These are phyloP conservation scores for Nasonia vitripennis DNA, from an alignment of 1,140 invertebrate genomes.

Conservation along the genomic window DNA sequence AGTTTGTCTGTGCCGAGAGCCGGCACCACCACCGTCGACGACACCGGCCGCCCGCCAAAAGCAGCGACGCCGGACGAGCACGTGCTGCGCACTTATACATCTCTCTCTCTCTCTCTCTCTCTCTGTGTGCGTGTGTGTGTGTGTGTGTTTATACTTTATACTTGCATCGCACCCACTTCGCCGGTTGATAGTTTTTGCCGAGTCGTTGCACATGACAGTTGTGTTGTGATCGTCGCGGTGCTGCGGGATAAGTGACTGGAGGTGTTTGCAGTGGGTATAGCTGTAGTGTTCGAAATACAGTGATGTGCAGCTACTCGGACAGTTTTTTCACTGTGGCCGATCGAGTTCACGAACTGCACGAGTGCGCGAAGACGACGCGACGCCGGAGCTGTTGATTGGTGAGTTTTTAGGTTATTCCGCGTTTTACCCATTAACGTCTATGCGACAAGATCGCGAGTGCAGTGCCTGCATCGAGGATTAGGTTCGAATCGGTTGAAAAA, in stretches of 20 bases:
- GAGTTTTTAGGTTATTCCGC: not conserved
- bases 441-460: too few relatives aligned
- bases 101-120: too few relatives aligned
- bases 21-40: too few relatives aligned
- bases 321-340: not conserved
- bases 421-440: too few relatives aligned
- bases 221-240: conserved; percentile 2
- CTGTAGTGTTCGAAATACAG: not conserved
- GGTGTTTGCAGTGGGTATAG: not conserved
- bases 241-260: too few relatives aligned
- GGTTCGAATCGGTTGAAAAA: too few relatives aligned
- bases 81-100: not conserved
- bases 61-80: not conserved
- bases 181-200: not conserved
- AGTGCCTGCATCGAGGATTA: too few relatives aligned
- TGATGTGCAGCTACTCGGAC: not conserved
- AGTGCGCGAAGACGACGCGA: not conserved
- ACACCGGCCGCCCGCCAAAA: conserved; percentile 21
- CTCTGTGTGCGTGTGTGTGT: not conserved
- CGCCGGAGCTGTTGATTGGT: not conserved
- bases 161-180: not conserved
- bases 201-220: conserved; percentile 13
- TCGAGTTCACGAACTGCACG: not conserved
- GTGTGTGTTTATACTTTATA: not conserved
- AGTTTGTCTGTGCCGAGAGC: not conserved